Conservation (phyloP, 2,797 vertebrate genomes). For the Falco berigora region DNA sequence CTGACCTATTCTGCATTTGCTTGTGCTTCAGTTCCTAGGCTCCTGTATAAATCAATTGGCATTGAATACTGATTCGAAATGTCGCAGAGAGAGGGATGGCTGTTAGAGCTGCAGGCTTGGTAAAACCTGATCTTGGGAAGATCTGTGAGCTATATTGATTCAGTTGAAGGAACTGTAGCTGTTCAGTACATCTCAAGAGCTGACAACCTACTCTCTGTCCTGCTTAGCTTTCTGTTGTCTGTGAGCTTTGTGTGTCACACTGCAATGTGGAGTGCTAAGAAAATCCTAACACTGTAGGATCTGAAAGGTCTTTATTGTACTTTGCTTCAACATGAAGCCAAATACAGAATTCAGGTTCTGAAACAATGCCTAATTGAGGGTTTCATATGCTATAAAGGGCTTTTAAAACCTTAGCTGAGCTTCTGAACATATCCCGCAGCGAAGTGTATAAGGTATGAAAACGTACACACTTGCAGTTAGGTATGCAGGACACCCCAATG, state of each 20-base stretch:
- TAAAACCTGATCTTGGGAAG: background rate
- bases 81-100: background rate
- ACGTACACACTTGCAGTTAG: background rate
- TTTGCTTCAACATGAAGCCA: background rate
- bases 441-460: background rate
- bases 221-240: background rate
- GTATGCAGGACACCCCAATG: background rate
- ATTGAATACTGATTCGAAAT: background rate
- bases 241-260: background rate
- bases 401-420: background rate
- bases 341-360: background rate
- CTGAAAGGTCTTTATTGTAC: background rate
- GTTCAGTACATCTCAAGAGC: background rate
- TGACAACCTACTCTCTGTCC: background rate
- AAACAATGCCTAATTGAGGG: background rate
- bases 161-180: background rate
- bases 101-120: background rate
- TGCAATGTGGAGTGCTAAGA: background rate
- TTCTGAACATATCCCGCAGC: background rate
- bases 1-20: background rate
- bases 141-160: rapidly evolving
- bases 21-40: background rate
- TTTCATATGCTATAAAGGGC: background rate
- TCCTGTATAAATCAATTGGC: background rate
- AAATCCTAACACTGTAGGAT: background rate